These are phyloP conservation scores for Rhynchotus rufescens DNA, from an alignment of 2,797 vertebrate genomes.

Conservation along the genomic window DNA sequence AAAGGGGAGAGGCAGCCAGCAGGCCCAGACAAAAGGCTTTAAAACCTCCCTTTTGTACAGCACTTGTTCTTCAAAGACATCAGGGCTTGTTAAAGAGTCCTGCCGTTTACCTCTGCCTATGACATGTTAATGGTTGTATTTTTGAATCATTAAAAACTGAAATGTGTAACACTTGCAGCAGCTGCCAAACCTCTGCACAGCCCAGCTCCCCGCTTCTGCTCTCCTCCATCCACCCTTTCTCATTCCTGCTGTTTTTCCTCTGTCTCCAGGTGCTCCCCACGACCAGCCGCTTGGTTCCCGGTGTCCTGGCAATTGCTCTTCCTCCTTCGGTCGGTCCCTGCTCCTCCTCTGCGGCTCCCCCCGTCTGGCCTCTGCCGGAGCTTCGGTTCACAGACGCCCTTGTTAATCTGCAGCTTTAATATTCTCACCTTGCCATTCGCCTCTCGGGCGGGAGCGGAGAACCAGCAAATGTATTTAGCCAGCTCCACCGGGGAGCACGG, in stretches of 20 bases:
- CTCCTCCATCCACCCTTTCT: not conserved
- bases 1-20: not conserved
- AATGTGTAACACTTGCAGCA: conserved; percentile 58
- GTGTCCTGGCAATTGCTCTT: not conserved
- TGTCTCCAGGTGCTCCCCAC: not conserved
- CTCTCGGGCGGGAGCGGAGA: conserved; percentile 11
- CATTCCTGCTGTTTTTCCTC: not conserved
- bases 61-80: conserved; percentile 62
- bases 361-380: not conserved
- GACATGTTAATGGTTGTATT: conserved; percentile 74
- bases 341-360: not conserved
- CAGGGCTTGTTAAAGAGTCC: conserved; percentile 34
- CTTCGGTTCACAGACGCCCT: not conserved
- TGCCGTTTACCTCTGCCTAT: conserved; percentile 66
- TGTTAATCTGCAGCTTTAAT: conserved; percentile 42
- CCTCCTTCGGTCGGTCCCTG: accelerated
- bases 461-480: conserved; percentile 41
- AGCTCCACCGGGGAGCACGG: conserved; percentile 47
- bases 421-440: conserved; percentile 45
- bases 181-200: conserved; percentile 49
- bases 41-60: conserved; percentile 32
- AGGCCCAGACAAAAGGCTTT: not conserved
- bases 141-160: conserved; percentile 78
- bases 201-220: not conserved
- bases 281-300: not conserved